Evolutionary conservation across 2,113 vertebrate species (phyloP).

Genomic region (Tursiops truncatus): DNA sequence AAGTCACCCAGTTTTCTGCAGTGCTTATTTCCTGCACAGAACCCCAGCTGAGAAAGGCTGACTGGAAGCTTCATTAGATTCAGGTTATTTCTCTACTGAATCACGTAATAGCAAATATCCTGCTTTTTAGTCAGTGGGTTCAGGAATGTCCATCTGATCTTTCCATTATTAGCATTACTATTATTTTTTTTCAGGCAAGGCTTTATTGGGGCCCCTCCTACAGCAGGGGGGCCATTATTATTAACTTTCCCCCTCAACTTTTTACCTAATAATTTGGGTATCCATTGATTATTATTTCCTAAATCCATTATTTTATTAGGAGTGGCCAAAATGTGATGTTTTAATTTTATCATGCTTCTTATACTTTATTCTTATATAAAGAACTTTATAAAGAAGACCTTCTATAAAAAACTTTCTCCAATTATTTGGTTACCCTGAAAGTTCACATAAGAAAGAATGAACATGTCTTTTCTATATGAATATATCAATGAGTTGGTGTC

Average conservation of each 20-base stretch:
- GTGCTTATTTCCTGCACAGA: not conserved
- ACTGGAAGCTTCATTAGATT: not conserved
- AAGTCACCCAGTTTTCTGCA: not conserved
- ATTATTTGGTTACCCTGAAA: not conserved
- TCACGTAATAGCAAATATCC: not conserved
- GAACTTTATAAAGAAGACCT: not conserved
- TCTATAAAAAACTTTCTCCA: not conserved
- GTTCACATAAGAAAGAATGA: not conserved
- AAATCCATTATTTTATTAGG: not conserved
- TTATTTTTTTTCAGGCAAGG: too few species aligned
- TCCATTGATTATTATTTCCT: not conserved
- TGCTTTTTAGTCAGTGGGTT: not conserved
- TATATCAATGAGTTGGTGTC: not conserved
- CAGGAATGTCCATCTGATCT: not conserved
- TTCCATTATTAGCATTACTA: not conserved
- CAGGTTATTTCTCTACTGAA: not conserved
- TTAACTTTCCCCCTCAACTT: not conserved
- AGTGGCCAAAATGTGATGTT: not conserved
- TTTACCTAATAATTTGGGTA: not conserved
- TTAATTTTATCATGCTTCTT: not conserved
- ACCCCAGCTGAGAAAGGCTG: not conserved
- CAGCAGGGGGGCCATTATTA: not conserved
- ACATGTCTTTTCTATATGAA: not conserved
- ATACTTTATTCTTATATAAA: not conserved
- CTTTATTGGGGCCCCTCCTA: too few species aligned